These are phyloP conservation scores for Spermophilus dauricus DNA, from an alignment of 2,113 vertebrate species.

Conservation along the genomic window DNA sequence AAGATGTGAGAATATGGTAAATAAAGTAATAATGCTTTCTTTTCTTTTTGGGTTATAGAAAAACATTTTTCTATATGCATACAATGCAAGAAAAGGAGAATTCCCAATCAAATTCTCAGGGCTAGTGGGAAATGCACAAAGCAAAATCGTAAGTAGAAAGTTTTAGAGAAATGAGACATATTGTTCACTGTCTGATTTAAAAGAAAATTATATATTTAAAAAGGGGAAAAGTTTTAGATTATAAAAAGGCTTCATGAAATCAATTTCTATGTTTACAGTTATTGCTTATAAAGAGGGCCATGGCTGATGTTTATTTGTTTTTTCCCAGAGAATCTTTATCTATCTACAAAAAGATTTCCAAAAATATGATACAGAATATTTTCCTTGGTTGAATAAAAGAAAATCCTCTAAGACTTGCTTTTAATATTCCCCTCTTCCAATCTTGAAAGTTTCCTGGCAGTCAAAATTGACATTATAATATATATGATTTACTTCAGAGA, in stretches of 20 bases:
- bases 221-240: neutral
- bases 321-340: conserved; percentile 15
- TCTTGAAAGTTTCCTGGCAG: neutral
- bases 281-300: neutral
- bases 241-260: neutral
- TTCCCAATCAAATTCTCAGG: neutral
- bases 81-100: neutral
- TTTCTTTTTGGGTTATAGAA: neutral
- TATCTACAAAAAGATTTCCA: neutral
- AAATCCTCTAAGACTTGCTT: neutral
- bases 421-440: neutral
- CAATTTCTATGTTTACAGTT: neutral
- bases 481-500: neutral
- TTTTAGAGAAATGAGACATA: neutral
- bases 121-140: neutral
- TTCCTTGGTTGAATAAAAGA: neutral
- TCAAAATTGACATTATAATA: neutral
- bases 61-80: neutral
- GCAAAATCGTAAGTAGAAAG: neutral
- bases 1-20: neutral
- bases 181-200: neutral
- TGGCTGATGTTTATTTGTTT: neutral
- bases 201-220: neutral
- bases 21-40: neutral
- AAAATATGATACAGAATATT: neutral